phyloP scores from a whole-genome alignment of 2,797 vertebrate genomes.

The Oreochromis mossambicus region DNA sequence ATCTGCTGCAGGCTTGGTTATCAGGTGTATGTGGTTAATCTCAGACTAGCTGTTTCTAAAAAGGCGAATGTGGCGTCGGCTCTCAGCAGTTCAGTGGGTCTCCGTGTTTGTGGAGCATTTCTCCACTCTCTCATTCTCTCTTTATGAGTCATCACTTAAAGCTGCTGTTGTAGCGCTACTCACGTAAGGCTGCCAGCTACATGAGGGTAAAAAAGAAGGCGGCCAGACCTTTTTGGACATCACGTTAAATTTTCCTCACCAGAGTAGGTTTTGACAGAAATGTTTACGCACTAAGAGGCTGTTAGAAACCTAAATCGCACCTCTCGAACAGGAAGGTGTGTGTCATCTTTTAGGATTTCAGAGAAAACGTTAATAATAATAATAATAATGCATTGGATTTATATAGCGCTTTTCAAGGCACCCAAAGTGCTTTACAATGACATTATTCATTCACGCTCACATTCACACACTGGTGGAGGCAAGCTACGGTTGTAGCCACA shows the following conservation, averaged over 20 bases:
- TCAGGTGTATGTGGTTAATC: constrained; percentile 24
- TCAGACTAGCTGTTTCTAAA: neutral
- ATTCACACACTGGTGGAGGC: too few species aligned
- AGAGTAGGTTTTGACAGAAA: neutral
- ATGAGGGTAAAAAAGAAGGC: constrained; percentile 1
- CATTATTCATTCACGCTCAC: too few species aligned
- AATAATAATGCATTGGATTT: too few species aligned
- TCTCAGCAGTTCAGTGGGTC: constrained; percentile 40
- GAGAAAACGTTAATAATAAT: constrained; percentile 54
- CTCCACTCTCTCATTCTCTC: neutral
- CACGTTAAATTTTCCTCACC: neutral
- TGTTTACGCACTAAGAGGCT: neutral
- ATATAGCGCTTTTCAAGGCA: too few species aligned
- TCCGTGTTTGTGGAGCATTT: constrained; percentile 50
- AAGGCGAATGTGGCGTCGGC: neutral
- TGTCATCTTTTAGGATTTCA: constrained; percentile 43
- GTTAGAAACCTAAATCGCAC: neutral
- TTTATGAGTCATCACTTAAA: constrained; percentile 53
- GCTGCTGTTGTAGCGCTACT: constrained; percentile 39
- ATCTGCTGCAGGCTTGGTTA: constrained; percentile 23
- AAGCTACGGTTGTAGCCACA: too few species aligned
- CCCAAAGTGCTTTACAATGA: too few species aligned
- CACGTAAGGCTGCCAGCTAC: constrained; percentile 21
- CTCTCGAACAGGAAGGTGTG: neutral
- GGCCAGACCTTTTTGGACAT: neutral